Percentiles rank a stretch among this genome's conserved stretches.
Evolutionary conservation across 2,797 vertebrate species (phyloP).

Genomic region (Graptemys geographica): DNA sequence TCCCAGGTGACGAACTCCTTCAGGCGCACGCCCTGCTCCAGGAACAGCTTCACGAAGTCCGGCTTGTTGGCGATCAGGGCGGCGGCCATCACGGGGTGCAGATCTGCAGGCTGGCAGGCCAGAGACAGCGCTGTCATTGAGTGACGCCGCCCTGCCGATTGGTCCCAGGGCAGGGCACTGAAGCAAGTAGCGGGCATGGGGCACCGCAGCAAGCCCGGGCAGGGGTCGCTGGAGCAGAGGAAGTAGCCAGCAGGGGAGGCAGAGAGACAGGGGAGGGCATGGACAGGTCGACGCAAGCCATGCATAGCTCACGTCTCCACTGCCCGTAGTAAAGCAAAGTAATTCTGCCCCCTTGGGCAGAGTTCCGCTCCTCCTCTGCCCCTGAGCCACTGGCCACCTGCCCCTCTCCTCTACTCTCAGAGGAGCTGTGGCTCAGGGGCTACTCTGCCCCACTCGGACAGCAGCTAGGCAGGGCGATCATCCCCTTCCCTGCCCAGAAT

Average conservation of each 20-base stretch:
- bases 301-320: neutral
- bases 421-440: too few species aligned
- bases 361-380: neutral
- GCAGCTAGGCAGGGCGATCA: neutral
- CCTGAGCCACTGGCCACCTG: neutral
- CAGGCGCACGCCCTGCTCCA: conserved; percentile 92
- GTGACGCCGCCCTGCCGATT: too few species aligned
- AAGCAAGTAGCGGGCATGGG: neutral
- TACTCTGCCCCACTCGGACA: neutral
- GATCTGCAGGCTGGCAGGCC: conserved; percentile 87
- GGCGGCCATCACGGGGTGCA: conserved; percentile 90
- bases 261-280: too few species aligned
- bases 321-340: too few species aligned
- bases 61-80: conserved; percentile 93
- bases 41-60: conserved; percentile 92
- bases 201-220: neutral
- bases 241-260: neutral
- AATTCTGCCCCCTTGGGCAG: neutral
- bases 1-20: conserved; percentile 87
- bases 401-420: too few species aligned
- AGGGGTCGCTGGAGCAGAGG: neutral
- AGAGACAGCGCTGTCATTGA: neutral
- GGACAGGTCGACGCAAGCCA: neutral
- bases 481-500: neutral
- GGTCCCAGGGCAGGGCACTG: neutral